phyloP scores from a whole-genome alignment of 2,113 vertebrate genomes.

The Pollimyrus isidori region DNA sequence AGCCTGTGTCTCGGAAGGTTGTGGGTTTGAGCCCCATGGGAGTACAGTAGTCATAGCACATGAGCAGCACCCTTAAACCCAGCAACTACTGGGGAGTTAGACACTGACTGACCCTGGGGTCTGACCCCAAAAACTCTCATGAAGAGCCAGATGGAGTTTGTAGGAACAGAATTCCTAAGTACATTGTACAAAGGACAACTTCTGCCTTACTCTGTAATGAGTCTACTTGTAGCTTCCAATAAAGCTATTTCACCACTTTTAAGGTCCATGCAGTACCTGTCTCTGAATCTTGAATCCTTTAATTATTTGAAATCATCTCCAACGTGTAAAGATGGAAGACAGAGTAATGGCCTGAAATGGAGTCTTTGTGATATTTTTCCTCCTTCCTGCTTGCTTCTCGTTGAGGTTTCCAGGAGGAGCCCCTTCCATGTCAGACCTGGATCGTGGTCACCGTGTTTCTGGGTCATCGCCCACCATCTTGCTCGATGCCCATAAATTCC shows the following conservation, averaged over 20 bases:
- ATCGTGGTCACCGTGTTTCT: background rate
- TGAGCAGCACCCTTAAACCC: background rate
- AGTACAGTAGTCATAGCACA: background rate
- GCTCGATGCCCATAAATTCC: background rate
- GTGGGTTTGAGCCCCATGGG: background rate
- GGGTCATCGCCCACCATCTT: background rate
- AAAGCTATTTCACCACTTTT: constrained; percentile 16
- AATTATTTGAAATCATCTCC: too few species aligned
- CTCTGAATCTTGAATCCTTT: background rate
- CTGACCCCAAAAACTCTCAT: background rate
- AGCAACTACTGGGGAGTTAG: background rate
- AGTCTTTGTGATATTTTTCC: too few species aligned
- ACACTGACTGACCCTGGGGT: background rate
- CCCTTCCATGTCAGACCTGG: background rate
- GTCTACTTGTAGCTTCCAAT: constrained; percentile 16
- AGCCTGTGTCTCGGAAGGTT: background rate
- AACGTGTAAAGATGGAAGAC: too few species aligned
- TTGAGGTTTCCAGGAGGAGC: background rate
- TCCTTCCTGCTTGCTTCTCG: too few species aligned
- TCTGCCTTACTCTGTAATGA: background rate
- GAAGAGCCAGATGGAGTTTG: background rate
- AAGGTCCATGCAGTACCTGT: background rate
- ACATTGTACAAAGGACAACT: background rate
- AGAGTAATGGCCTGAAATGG: too few species aligned
- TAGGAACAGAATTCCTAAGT: background rate